Evolutionary conservation across 2,888 invertebrate genomes (phyloP).

Genomic region (Aphelenchoides bicaudatus): DNA sequence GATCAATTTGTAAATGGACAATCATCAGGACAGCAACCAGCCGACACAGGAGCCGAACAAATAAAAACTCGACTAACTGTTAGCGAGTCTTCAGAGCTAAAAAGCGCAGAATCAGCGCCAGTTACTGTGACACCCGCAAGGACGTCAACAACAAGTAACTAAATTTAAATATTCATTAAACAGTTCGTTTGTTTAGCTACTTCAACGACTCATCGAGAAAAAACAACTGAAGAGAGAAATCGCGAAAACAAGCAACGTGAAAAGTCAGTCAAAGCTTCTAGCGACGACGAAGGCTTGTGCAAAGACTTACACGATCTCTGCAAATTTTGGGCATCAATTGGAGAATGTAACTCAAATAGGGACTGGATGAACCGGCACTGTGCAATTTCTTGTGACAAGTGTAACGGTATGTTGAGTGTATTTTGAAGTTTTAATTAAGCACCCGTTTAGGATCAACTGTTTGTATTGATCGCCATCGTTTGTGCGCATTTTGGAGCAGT

Average conservation of each 20-base stretch:
- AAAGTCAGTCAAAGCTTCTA: background rate
- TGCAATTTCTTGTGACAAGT: constrained; percentile 53
- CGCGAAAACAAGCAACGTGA: background rate
- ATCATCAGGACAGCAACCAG: background rate
- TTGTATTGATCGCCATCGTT: constrained; percentile 55
- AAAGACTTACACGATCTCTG: constrained; percentile 58
- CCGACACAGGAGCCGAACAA: no score
- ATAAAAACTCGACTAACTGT: no score
- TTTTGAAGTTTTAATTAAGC: background rate
- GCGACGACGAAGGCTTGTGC: constrained; percentile 30
- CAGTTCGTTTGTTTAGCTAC: background rate
- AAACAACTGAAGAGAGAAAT: background rate
- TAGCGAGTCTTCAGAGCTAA: no score
- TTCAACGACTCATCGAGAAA: background rate
- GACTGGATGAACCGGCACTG: constrained; percentile 59
- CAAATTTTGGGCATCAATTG: constrained; percentile 60
- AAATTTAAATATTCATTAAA: background rate
- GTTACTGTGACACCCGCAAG: no score
- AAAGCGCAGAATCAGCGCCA: no score
- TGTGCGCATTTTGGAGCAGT: constrained; percentile 56
- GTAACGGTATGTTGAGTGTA: constrained; percentile 47
- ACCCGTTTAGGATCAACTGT: constrained; percentile 42
- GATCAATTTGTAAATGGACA: no score
- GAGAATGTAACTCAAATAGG: constrained; percentile 52
- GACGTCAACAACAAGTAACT: no score